Percentiles rank a stretch among this genome's conserved stretches.
Evolutionary conservation across 2,113 vertebrate species (phyloP).

Genomic region (Peromyscus leucopus): DNA sequence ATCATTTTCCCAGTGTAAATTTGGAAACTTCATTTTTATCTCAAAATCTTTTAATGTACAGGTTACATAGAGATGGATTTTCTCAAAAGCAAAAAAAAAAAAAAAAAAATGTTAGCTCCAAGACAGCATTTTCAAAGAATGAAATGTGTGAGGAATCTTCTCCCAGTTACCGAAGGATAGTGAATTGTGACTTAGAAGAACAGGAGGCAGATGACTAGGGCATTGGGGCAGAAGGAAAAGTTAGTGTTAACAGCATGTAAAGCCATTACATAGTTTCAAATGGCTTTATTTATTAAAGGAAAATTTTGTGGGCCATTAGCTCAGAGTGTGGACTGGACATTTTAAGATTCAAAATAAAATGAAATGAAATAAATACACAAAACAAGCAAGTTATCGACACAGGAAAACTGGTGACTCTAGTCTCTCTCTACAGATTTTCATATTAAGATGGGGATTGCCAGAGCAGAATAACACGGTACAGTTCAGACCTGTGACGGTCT

Average conservation of each 20-base stretch:
- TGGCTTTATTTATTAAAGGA: conserved; percentile 58
- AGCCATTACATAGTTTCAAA: conserved; percentile 67
- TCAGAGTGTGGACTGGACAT: conserved; percentile 54
- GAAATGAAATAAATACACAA: conserved; percentile 74
- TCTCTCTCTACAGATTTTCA: conserved; percentile 78
- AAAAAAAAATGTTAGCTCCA: background rate
- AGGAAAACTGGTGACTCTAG: conserved; percentile 62
- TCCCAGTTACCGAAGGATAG: conserved; percentile 28
- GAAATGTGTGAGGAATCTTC: conserved; percentile 19
- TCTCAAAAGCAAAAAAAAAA: background rate
- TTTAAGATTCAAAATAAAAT: conserved; percentile 74
- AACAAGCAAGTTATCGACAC: conserved; percentile 67
- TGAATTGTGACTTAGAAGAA: conserved; percentile 54
- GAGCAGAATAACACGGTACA: conserved; percentile 80
- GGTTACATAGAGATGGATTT: background rate
- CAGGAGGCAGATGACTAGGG: background rate
- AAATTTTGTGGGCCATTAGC: conserved; percentile 63
- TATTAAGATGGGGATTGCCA: conserved; percentile 47
- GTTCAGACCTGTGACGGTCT: conserved; percentile 83
- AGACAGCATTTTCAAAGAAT: conserved; percentile 45
- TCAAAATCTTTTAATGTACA: conserved; percentile 59
- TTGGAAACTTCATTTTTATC: conserved; percentile 45
- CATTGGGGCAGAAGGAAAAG: conserved; percentile 49
- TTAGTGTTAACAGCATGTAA: conserved; percentile 46
- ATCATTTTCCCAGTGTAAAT: conserved; percentile 31